Percentiles rank a stretch among this genome's conserved stretches.
These are phyloP conservation scores for Poecilia velifera DNA, from an alignment of 2,797 vertebrate species.

Conservation along the genomic window DNA sequence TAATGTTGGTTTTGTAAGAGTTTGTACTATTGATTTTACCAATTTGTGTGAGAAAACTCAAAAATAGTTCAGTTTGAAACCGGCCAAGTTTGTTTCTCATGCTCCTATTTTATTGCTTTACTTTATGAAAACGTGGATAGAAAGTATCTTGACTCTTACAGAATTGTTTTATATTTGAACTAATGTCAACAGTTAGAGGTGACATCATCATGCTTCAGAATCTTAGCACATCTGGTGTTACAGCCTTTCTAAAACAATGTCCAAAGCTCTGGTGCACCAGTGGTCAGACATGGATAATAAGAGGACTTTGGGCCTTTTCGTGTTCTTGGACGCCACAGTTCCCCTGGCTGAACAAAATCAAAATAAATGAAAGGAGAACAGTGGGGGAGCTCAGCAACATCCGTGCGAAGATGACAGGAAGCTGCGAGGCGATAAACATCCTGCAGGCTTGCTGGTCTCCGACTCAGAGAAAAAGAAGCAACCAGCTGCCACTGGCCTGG, in stretches of 20 bases:
- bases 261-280: neutral
- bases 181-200: neutral
- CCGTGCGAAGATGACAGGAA: conserved; percentile 22
- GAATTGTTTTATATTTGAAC: neutral
- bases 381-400: neutral
- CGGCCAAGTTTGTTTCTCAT: neutral
- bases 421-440: conserved; percentile 22
- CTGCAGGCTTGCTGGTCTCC: conserved; percentile 35
- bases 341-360: conserved; percentile 13
- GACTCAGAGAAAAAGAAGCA: neutral
- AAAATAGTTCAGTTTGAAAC: neutral
- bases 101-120: neutral
- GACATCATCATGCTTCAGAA: neutral
- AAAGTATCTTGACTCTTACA: neutral
- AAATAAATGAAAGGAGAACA: conserved; percentile 22
- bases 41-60: neutral
- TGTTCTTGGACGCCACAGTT: conserved; percentile 10
- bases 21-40: neutral
- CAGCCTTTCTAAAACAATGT: neutral
- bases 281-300: neutral
- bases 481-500: conserved; percentile 53
- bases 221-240: neutral
- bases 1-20: neutral
- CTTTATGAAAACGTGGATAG: neutral
- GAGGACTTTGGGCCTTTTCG: neutral